Evolutionary conservation across 1,140 invertebrate genomes (phyloP).

Genomic region (Atta texana): DNA sequence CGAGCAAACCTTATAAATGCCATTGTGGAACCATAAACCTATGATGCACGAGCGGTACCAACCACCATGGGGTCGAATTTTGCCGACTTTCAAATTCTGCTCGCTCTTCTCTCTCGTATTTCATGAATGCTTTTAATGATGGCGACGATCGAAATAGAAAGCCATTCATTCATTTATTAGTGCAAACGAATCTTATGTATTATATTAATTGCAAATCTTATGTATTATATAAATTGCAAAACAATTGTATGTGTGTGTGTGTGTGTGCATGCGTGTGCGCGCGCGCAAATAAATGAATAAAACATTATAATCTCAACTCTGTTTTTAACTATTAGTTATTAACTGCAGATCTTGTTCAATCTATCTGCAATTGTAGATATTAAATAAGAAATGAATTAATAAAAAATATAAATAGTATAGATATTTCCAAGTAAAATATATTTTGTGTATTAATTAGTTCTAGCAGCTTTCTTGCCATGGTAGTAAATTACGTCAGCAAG

Average conservation of each 20-base stretch:
- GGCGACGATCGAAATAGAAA: conserved; percentile 26
- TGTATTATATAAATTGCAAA: conserved; percentile 10
- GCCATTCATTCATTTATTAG: neutral
- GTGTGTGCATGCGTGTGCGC: no score
- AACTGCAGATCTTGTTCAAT: neutral
- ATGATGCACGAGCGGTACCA: conserved; percentile 78
- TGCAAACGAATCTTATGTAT: neutral
- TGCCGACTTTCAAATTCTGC: conserved; percentile 40
- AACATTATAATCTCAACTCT: neutral
- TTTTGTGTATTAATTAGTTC: neutral
- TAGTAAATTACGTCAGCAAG: neutral
- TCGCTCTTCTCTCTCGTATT: conserved; percentile 9
- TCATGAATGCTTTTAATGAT: conserved; percentile 15
- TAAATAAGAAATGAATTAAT: neutral
- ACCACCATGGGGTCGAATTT: conserved; percentile 52
- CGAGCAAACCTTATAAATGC: conserved; percentile 82
- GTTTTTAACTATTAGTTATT: neutral
- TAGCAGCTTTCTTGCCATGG: neutral
- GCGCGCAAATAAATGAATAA: no score
- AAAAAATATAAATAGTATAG: neutral
- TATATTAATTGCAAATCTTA: neutral
- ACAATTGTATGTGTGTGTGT: neutral
- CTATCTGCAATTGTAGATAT: neutral
- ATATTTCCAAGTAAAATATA: neutral
- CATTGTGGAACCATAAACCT: conserved; percentile 80